Base-by-base conservation (phyloP, 2,888 invertebrate species). In the Cremastinae sp. region DNA sequence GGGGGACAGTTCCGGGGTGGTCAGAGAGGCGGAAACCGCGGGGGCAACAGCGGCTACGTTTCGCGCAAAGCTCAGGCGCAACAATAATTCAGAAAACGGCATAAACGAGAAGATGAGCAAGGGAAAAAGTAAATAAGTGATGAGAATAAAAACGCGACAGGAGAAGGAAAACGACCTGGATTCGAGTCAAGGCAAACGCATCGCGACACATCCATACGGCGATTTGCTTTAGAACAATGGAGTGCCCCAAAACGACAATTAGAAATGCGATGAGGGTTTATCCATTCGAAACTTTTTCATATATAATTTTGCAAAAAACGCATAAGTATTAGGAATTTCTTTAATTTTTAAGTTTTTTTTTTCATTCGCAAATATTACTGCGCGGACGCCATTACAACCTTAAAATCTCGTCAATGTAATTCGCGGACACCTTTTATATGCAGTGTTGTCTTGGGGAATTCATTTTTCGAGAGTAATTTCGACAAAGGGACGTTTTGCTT, bases 1-100 rank as follows among this genome's bases (percentile, higher is more conserved):
- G 84, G 87, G 61, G 59, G 59, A 12, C 61, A 87, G 70, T 87
- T 85, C 54, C 85, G 86, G 45, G 87, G 84, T 51, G 87, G 85
- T 61, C 88, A 86, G 76, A 90, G 89, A 83, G 88, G 82, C 89
- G 79, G 84, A 81, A 91, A 87, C 88, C 91, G 76, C 89, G 85
- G 85, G 43, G 85, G 86, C 90, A 85, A 85, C 16, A 14, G 43
- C 4, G 41, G 58, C 68, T 88, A 87, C 58, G 66, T 83, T 16
- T 81, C 87, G 18, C 89, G 89, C 65, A 89, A 89, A 80, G 79
- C 86, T 36, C 79, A 87, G 78, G 79, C 87, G 69, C 88, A 88
- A 80, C 85, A 89, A 83, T 84, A 87, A 85, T 81, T 54, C 2
- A 53, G 8, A 22, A 34, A 38, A 20, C 54, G 54, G 53, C 18